These are phyloP conservation scores for Coptodon rendalli DNA, from an alignment of 2,113 vertebrate genomes.

Conservation along the genomic window DNA sequence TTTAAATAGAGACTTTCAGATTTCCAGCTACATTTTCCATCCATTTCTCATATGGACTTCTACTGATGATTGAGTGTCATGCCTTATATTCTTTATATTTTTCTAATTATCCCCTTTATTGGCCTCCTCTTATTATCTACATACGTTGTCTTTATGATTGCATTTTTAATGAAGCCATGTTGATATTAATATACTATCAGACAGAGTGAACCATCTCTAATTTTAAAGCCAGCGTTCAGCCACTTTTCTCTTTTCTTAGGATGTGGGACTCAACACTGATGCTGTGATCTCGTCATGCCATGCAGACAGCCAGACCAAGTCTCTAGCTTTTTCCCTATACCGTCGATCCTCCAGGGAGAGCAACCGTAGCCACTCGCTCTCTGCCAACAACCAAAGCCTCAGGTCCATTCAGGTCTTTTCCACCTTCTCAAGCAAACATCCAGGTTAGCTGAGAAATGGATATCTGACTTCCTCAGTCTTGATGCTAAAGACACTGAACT, in stretches of 20 bases:
- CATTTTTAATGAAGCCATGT: neutral
- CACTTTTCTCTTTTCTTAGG: slow-evolving; percentile 13
- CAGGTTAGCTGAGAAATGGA: slow-evolving; percentile 24
- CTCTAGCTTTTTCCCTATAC: slow-evolving; percentile 37
- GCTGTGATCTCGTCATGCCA: neutral
- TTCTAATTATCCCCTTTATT: neutral
- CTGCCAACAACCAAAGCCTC: slow-evolving; percentile 10
- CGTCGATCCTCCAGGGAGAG: slow-evolving; percentile 12
- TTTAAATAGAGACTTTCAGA: neutral
- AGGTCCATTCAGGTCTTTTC: slow-evolving; percentile 18
- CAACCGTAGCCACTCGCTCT: neutral
- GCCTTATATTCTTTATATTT: neutral
- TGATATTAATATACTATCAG: neutral
- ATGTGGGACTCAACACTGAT: slow-evolving; percentile 52
- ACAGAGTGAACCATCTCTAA: rapidly evolving
- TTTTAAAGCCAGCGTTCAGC: neutral
- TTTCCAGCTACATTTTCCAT: neutral
- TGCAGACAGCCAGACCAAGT: slow-evolving; percentile 28
- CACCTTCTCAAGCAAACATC: slow-evolving; percentile 38
- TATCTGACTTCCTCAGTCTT: neutral
- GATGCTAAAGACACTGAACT: neutral
- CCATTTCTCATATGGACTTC: too few relatives aligned
- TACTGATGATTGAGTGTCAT: neutral
- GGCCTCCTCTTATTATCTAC: neutral
- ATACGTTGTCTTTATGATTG: neutral